Conservation (phyloP, 2,113 vertebrate species). For the Cephalopterus ornatus region DNA sequence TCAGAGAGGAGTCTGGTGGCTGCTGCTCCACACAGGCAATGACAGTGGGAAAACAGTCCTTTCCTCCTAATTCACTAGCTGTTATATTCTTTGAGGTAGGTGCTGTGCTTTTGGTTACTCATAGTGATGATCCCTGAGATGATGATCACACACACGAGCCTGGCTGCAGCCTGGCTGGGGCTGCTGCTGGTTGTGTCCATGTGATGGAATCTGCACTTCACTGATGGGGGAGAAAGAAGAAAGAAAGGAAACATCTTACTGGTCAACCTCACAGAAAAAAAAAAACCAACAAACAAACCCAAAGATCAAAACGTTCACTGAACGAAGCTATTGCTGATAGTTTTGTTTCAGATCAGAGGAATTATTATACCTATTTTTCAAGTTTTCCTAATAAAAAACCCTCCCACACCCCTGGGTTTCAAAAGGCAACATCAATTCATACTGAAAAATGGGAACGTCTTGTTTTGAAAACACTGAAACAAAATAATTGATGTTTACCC, state of each 20-base stretch:
- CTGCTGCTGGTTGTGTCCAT: neutral
- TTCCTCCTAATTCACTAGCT: neutral
- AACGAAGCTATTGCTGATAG: neutral
- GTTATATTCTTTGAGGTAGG: no score
- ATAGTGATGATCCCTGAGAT: neutral
- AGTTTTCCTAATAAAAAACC: neutral
- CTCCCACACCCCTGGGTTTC: neutral
- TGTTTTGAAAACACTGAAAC: neutral
- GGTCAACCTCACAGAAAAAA: neutral
- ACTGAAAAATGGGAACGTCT: neutral
- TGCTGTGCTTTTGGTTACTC: neutral
- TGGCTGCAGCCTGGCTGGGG: neutral
- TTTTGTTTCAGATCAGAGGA: neutral
- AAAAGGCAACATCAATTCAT: neutral
- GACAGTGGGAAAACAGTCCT: neutral
- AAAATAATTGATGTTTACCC: neutral
- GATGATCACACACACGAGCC: fast-evolving
- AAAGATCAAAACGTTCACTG: neutral
- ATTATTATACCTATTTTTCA: neutral
- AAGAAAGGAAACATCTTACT: neutral
- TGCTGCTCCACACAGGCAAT: neutral
- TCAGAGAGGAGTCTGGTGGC: neutral
- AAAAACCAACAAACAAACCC: neutral
- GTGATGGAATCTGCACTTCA: neutral
- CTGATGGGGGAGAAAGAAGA: neutral